Base-by-base conservation (phyloP, 2,797 vertebrate species). In the Anableps anableps region DNA sequence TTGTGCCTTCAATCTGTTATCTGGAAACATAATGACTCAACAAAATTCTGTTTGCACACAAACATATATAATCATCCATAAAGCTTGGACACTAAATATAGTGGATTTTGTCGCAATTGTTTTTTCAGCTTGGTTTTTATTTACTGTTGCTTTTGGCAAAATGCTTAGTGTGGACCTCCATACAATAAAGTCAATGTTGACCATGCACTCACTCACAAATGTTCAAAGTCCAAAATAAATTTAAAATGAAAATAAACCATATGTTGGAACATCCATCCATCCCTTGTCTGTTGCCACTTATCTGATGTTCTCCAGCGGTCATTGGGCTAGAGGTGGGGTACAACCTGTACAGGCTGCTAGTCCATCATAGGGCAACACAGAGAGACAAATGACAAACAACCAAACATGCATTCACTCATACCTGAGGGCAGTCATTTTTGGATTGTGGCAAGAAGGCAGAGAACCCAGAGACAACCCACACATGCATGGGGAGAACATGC, bases 121-220 rank as follows among this genome's bases (percentile, higher is more conserved):
- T 41, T 55, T 53, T 8, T 45, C 36, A 5, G 6, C n/a, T 75
- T 53, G 4, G 26, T 26, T 74, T 70, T 45, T 80, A 36, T 76
- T 68, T 60, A 31, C 70, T 74, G 23, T 60, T 62, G n/a, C n/a
- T 66, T 82, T 72, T 48, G 80, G 45, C 72, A 43, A 43, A 43
- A 43, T 43, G 43, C 43, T 64, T 34, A 36, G 48, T 72, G 8
- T 48, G 9, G 13, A 48, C 47, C 2, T 16, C 47, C 16, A 34
- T 62, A 29, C 31, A 3, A 62, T 62, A 34, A 34, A 34, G 34
- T 34, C 31, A 11, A 29, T 34, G 60, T 14, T 62, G 14, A 13
- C 13, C n/a, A 5, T 4, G 1, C 11, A 60, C 55, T 60, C n/a
- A 13, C 55, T 60, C n/a, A 60, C n/a, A 29, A 60, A 60, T 29